Evolutionary conservation across 2,888 invertebrate genomes (phyloP).

Genomic region (Syritta pipiens): DNA sequence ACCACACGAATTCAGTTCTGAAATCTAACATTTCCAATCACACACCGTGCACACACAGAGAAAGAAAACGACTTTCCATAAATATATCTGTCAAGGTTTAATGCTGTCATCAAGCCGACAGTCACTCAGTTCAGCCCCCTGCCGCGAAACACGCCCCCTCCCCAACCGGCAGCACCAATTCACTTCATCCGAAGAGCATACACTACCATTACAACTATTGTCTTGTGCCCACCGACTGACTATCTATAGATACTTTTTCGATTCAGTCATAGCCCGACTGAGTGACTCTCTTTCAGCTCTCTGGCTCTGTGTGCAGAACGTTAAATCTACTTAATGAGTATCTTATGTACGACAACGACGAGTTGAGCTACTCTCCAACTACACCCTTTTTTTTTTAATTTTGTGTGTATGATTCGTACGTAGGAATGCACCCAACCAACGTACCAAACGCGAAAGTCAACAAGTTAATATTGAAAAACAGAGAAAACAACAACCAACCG

Average conservation of each 20-base stretch:
- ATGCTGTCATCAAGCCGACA: slow-evolving; percentile 57
- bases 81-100: slow-evolving; percentile 61
- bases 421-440: no score
- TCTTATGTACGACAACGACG: slow-evolving; percentile 18
- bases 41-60: slow-evolving; percentile 5
- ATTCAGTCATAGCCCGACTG: slow-evolving; percentile 29
- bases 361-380: slow-evolving; percentile 10
- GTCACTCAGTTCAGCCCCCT: slow-evolving; percentile 23
- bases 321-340: slow-evolving; percentile 47
- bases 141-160: slow-evolving; percentile 1
- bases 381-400: slow-evolving; percentile 28
- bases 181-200: slow-evolving; percentile 12
- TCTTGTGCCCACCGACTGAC: not conserved
- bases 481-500: slow-evolving; percentile 11
- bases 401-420: slow-evolving; percentile 3
- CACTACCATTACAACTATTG: not conserved
- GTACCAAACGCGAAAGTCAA: slow-evolving; percentile 49
- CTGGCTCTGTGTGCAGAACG: no score
- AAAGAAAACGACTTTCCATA: slow-evolving; percentile 38
- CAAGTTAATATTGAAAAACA: slow-evolving; percentile 44
- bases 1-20: slow-evolving; percentile 11
- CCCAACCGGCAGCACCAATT: not conserved
- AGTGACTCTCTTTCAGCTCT: no score
- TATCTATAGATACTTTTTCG: slow-evolving; percentile 31
- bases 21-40: slow-evolving; percentile 43